phyloP scores from a whole-genome alignment of 2,888 invertebrate species.

The Dyspetes luteomarginatus region DNA sequence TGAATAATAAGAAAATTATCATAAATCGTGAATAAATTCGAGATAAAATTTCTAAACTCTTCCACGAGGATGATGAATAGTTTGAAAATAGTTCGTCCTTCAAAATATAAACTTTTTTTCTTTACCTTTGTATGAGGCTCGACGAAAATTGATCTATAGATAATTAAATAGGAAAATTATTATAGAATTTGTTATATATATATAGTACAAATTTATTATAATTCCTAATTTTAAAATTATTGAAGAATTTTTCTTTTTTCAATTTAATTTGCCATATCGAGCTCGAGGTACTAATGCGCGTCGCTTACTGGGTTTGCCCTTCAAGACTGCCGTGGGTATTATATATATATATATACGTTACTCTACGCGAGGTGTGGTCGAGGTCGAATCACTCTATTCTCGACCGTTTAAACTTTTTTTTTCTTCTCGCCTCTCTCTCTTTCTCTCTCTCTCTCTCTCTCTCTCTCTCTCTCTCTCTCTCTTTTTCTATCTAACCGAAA shows the following conservation, averaged over 20 bases:
- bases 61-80: not conserved
- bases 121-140: not conserved
- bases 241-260: not conserved
- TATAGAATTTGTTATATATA: too few species aligned
- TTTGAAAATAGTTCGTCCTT: slow-evolving; percentile 5
- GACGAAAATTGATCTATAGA: too few species aligned
- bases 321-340: slow-evolving; percentile 14
- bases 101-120: not conserved
- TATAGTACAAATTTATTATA: too few species aligned
- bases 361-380: slow-evolving; percentile 7
- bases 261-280: slow-evolving; percentile 5
- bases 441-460: slow-evolving; percentile 3
- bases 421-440: not conserved
- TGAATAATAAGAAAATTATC: too few species aligned
- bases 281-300: not conserved
- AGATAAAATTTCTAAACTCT: too few species aligned
- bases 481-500: not conserved
- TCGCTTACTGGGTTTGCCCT: slow-evolving; percentile 38
- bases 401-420: slow-evolving; percentile 20
- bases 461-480: slow-evolving; percentile 1
- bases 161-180: too few species aligned
- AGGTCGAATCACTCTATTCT: slow-evolving; percentile 48
- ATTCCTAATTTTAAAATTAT: not conserved
- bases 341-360: not conserved
- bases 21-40: too few species aligned